A percentile compares a stretch with the other conserved stretches of the same genome.
Evolutionary conservation across 2,797 vertebrate species (phyloP).

Genomic region (Kryptolebias ocellatus): DNA sequence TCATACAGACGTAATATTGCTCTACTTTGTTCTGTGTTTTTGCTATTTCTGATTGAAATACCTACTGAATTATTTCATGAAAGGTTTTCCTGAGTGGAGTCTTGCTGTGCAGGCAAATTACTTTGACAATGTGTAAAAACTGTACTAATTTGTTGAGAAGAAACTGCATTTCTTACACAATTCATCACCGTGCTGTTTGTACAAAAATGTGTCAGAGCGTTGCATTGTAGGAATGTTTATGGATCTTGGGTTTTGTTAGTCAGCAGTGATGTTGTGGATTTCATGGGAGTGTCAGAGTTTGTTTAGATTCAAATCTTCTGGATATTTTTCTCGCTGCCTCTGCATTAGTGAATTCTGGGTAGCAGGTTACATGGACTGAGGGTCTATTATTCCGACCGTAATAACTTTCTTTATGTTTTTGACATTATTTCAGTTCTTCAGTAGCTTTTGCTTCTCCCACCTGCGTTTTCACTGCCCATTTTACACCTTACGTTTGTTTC

Average conservation of each 20-base stretch:
- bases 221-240: constrained; percentile 41
- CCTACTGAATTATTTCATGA: constrained; percentile 1
- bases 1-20: no score
- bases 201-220: constrained; percentile 13
- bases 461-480: constrained; percentile 22
- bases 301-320: constrained; percentile 51
- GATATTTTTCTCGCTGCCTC: constrained; percentile 28
- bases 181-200: constrained; percentile 11
- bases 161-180: constrained; percentile 3
- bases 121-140: not conserved
- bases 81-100: not conserved
- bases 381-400: not conserved
- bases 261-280: constrained; percentile 47
- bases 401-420: constrained; percentile 14
- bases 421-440: not conserved
- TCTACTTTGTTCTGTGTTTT: no score
- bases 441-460: not conserved
- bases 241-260: constrained; percentile 35
- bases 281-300: constrained; percentile 46
- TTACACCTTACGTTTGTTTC: constrained; percentile 51
- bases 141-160: constrained; percentile 10
- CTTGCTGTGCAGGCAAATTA: not conserved
- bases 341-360: not conserved
- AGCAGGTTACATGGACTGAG: not conserved
- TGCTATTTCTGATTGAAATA: constrained; percentile 10